Conservation (phyloP, 2,113 vertebrate genomes). For the Macaca fascicularis region DNA sequence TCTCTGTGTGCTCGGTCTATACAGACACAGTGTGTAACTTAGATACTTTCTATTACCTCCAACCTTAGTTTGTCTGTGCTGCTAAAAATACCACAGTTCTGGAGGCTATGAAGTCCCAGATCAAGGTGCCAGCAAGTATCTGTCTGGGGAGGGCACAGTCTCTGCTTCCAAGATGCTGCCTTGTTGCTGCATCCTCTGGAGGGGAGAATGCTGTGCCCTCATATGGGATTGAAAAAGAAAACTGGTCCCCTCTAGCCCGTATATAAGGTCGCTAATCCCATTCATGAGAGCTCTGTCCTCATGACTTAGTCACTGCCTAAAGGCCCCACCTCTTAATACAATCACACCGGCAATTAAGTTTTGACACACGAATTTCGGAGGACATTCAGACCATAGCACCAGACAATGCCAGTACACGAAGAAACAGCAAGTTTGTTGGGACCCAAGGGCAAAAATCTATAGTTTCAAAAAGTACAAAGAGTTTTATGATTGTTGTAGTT, state of each 20-base stretch:
- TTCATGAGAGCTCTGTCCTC: neutral
- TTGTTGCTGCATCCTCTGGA: neutral
- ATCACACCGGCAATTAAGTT: neutral
- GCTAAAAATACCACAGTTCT: neutral
- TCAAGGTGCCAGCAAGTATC: neutral
- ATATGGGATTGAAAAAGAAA: neutral
- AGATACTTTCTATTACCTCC: neutral
- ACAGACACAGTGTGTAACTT: neutral
- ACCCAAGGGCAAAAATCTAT: neutral
- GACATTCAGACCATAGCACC: neutral
- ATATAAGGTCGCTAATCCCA: neutral
- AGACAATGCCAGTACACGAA: neutral
- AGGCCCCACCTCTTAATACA: neutral
- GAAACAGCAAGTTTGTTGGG: neutral
- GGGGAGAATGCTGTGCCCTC: neutral
- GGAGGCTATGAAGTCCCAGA: neutral
- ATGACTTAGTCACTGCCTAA: neutral
- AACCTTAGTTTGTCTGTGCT: neutral
- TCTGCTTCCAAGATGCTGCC: neutral
- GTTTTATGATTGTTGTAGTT: neutral
- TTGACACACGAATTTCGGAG: neutral
- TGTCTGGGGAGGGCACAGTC: neutral
- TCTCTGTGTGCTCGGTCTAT: neutral
- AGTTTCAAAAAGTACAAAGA: neutral
- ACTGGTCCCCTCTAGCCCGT: neutral